These are phyloP conservation scores for Podarcis muralis DNA, from an alignment of 2,113 vertebrate species.

Conservation along the genomic window DNA sequence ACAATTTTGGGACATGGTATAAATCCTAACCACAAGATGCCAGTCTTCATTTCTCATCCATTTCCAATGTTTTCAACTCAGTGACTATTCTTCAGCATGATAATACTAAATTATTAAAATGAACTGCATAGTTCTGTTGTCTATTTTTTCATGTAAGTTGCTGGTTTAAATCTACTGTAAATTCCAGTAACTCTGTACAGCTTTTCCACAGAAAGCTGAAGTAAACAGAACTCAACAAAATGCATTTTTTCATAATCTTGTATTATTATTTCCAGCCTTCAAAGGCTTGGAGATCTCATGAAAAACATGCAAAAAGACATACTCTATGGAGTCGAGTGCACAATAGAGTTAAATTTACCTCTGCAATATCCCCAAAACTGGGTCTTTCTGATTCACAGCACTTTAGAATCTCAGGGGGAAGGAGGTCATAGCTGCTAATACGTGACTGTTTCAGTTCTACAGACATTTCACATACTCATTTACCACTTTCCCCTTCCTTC, in stretches of 20 bases:
- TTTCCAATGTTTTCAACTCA: not conserved
- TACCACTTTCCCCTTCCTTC: not conserved
- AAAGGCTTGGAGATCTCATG: not conserved
- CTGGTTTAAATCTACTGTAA: not conserved
- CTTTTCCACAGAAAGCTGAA: not conserved
- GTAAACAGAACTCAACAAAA: not conserved
- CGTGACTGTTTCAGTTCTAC: too few relatives aligned
- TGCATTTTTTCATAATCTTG: not conserved
- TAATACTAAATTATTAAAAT: not conserved
- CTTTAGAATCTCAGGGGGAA: not conserved
- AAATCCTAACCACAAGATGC: slow-evolving; percentile 1
- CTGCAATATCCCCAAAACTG: not conserved
- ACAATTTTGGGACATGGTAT: not conserved
- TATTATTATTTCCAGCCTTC: not conserved
- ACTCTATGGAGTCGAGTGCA: not conserved
- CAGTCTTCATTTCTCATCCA: not conserved
- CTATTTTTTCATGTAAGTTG: not conserved
- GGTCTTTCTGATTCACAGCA: not conserved
- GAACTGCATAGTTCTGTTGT: not conserved
- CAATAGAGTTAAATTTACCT: not conserved
- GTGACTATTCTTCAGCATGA: not conserved
- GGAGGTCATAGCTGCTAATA: not conserved
- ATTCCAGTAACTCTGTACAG: not conserved
- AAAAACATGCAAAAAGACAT: not conserved
- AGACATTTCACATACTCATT: not conserved